Percentiles rank a stretch among this genome's conserved stretches.
phyloP scores from a whole-genome alignment of 2,888 invertebrate genomes.

The Diadegma fenestrale region DNA sequence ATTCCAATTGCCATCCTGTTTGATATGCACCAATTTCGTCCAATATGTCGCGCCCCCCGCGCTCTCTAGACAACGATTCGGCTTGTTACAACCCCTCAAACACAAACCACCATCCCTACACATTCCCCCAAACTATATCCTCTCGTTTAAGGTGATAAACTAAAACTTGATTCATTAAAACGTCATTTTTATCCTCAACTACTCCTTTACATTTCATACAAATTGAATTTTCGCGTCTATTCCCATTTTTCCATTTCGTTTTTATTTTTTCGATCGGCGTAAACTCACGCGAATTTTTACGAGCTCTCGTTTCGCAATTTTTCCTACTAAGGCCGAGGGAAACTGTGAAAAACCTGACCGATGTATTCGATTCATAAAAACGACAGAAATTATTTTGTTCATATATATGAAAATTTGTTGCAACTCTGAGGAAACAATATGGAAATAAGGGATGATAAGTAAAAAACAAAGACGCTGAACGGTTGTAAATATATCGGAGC shows the following conservation, averaged over 20 bases:
- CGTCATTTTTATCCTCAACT: not conserved
- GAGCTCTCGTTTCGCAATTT: not conserved
- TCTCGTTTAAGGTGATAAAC: not conserved
- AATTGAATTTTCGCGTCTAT: not conserved
- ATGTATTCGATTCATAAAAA: too few species aligned
- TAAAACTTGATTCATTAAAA: not conserved
- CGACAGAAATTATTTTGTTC: too few species aligned
- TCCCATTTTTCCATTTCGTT: not conserved
- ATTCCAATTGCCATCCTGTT: slow-evolving; percentile 83
- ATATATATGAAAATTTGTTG: not conserved
- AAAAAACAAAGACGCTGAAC: slow-evolving; percentile 1
- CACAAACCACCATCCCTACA: not conserved
- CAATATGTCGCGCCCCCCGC: slow-evolving; percentile 82
- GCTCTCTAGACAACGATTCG: slow-evolving; percentile 72
- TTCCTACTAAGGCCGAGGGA: too few species aligned
- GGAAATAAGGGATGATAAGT: not conserved
- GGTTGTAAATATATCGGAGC: slow-evolving; percentile 43
- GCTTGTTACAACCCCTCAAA: not conserved
- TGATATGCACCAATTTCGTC: slow-evolving; percentile 84
- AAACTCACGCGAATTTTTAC: not conserved
- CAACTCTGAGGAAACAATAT: not conserved
- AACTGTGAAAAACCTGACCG: too few species aligned
- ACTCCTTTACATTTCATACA: not conserved
- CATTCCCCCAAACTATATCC: not conserved
- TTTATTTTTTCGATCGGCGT: not conserved